Percentiles rank a stretch among this genome's conserved stretches.
Evolutionary conservation across 2,113 vertebrate genomes (phyloP).

Genomic region (Saguinus midas): DNA sequence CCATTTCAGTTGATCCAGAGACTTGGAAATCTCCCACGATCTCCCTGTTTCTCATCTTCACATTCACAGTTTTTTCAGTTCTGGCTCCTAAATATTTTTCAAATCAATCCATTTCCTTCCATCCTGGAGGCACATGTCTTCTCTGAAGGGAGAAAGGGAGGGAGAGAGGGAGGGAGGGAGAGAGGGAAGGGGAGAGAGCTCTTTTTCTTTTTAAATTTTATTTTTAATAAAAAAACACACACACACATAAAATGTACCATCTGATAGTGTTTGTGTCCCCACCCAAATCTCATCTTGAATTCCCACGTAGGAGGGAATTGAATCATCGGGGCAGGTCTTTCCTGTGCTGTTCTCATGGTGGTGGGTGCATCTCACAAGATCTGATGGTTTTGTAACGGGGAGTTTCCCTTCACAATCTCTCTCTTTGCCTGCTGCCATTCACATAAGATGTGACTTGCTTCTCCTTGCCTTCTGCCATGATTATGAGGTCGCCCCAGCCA

Average conservation of each 20-base stretch:
- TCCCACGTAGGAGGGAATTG: too few relatives aligned
- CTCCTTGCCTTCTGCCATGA: too few relatives aligned
- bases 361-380: too few relatives aligned
- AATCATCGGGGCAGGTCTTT: too few relatives aligned
- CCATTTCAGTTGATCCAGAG: not conserved
- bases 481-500: too few relatives aligned
- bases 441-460: too few relatives aligned
- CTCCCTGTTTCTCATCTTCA: not conserved
- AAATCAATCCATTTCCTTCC: not conserved
- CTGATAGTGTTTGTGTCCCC: too few relatives aligned
- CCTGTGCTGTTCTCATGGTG: too few relatives aligned
- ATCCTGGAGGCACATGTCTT: not conserved
- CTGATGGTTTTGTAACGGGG: too few relatives aligned
- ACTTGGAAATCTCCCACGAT: not conserved
- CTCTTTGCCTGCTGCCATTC: too few relatives aligned
- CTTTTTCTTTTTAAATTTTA: not conserved
- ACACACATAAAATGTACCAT: not conserved
- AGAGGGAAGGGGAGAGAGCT: not conserved
- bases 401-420: too few relatives aligned
- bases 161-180: not conserved
- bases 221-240: not conserved
- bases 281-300: too few relatives aligned
- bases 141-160: not conserved
- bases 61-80: not conserved
- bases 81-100: not conserved